Evolutionary conservation across 2,797 vertebrate genomes (phyloP).

Genomic region (Enteromius radiatus): DNA sequence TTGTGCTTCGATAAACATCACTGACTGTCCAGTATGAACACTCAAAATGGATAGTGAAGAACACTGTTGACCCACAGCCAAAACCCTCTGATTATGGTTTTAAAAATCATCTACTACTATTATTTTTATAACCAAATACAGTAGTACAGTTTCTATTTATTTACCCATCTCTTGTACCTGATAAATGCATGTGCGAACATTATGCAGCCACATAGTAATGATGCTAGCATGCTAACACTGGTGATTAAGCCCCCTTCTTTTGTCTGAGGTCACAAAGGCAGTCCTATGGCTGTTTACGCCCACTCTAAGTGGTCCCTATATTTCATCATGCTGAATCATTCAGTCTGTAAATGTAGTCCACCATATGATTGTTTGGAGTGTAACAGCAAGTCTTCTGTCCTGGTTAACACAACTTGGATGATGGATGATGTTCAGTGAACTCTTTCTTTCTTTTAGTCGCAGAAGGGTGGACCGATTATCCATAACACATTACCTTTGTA

Average conservation of each 20-base stretch:
- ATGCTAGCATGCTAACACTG: slow-evolving; percentile 46
- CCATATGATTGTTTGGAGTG: neutral
- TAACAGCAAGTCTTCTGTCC: neutral
- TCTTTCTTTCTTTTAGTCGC: neutral
- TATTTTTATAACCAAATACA: slow-evolving; percentile 32
- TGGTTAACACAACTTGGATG: neutral
- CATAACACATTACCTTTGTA: neutral
- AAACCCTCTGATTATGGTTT: slow-evolving; percentile 6
- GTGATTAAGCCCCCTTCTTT: slow-evolving; percentile 23
- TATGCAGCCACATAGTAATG: slow-evolving; percentile 8
- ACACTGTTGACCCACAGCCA: slow-evolving; percentile 15
- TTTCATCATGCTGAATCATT: neutral
- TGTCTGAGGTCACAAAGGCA: neutral
- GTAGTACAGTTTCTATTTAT: slow-evolving; percentile 48
- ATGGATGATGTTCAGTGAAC: neutral
- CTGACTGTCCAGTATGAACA: slow-evolving; percentile 23
- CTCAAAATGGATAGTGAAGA: slow-evolving; percentile 6
- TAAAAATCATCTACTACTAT: slow-evolving; percentile 16
- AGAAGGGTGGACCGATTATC: neutral
- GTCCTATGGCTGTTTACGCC: neutral
- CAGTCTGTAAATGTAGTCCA: neutral
- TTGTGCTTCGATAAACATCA: neutral
- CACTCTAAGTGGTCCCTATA: slow-evolving; percentile 23
- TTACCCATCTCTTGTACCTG: slow-evolving; percentile 16
- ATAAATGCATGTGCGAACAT: slow-evolving; percentile 18